A percentile compares a stretch with the other conserved stretches of the same genome.
Conservation (phyloP, 2,888 invertebrate species). For the Scaptomyza reducta region DNA sequence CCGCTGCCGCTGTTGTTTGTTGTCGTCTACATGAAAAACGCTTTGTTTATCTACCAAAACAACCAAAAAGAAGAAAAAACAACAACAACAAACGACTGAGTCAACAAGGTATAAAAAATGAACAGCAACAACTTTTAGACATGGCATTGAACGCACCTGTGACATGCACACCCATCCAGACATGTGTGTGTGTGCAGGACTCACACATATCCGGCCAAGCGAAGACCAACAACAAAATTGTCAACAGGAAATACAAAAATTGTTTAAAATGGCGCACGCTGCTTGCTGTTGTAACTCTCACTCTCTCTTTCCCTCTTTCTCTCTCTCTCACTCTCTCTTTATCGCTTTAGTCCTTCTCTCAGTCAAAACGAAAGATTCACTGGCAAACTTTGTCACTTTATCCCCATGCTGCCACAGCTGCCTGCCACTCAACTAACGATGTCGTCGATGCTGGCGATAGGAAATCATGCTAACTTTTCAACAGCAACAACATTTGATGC, state of each 20-base stretch:
- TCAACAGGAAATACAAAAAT: slow-evolving; percentile 71
- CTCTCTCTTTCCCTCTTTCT: neutral
- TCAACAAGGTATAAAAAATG: slow-evolving; percentile 55
- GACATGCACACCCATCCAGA: slow-evolving; percentile 57
- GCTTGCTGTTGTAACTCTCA: slow-evolving; percentile 3
- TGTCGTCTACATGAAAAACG: slow-evolving; percentile 60
- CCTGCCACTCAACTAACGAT: slow-evolving; percentile 45
- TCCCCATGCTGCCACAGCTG: neutral
- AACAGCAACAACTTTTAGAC: slow-evolving; percentile 32
- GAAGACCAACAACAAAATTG: slow-evolving; percentile 62
- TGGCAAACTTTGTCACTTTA: slow-evolving; percentile 37
- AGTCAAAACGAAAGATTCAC: slow-evolving; percentile 37
- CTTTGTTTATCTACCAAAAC: slow-evolving; percentile 77
- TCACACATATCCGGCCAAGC: slow-evolving; percentile 73
- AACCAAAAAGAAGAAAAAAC: slow-evolving; percentile 22
- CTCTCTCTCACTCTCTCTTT: neutral
- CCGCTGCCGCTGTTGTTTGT: slow-evolving; percentile 24
- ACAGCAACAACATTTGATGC: slow-evolving; percentile 50
- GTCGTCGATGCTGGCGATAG: slow-evolving; percentile 77
- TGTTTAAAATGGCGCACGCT: slow-evolving; percentile 51
- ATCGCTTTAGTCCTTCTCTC: neutral
- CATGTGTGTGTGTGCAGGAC: slow-evolving; percentile 32
- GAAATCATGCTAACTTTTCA: slow-evolving; percentile 84
- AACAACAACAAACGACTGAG: slow-evolving; percentile 43
- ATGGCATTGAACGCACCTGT: slow-evolving; percentile 72